These are phyloP conservation scores for Zalophus californianus DNA, from an alignment of 2,797 vertebrate genomes.

Conservation along the genomic window DNA sequence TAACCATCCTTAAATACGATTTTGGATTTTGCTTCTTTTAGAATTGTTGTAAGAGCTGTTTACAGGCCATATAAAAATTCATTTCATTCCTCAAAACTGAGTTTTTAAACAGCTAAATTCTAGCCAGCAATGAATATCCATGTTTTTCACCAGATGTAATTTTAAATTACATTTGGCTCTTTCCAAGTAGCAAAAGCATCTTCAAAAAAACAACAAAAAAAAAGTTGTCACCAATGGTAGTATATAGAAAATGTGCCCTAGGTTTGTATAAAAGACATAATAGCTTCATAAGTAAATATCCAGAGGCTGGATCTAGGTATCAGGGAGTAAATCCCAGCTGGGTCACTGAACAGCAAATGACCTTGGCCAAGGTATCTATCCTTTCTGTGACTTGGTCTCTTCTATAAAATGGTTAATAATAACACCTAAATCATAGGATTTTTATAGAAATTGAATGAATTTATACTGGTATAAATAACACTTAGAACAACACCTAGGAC, in stretches of 20 bases:
- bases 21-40: constrained; percentile 29
- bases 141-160: constrained; percentile 55
- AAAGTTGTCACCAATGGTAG: neutral
- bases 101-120: constrained; percentile 32
- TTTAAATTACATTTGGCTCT: constrained; percentile 61
- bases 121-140: constrained; percentile 30
- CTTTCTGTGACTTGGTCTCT: neutral
- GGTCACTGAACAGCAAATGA: neutral
- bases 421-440: neutral
- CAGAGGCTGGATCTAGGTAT: neutral
- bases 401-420: neutral
- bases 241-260: neutral
- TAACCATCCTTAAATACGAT: constrained; percentile 6
- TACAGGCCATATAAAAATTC: constrained; percentile 45
- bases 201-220: neutral
- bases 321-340: neutral
- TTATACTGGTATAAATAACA: neutral
- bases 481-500: neutral
- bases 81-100: constrained; percentile 52
- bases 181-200: constrained; percentile 24
- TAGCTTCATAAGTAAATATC: neutral
- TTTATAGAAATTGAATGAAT: neutral
- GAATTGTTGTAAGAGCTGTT: constrained; percentile 27
- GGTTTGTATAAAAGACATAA: neutral
- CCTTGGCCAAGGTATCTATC: neutral